Base-by-base conservation (phyloP, 2,888 invertebrate genomes). In the Mechanitis messenoides region DNA sequence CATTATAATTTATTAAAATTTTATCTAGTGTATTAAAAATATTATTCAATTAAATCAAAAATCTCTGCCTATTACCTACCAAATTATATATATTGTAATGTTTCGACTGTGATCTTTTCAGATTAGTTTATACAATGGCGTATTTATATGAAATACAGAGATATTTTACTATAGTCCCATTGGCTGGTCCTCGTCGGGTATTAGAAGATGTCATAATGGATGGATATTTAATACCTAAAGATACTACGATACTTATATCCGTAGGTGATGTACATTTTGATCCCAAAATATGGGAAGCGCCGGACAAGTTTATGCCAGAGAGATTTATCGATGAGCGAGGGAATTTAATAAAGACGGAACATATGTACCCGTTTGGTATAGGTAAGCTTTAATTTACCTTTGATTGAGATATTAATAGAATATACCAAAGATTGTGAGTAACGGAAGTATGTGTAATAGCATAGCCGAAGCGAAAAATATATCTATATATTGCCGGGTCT, bases 361-460 rank as follows among this genome's bases (percentile, higher is more conserved):
- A 91, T 69, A 89, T 92, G 72, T 91, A 92, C 62, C 91, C 92
- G 9, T 95, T 94, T 73, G 94, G 95, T 64, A 82, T 92, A 75
- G 94, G 95, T 94, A 79, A 76, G 80, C 59, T 61, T 56, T 56
- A 45, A 35, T 55, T 58, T 50, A 1, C 9, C 28, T 12, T 47
- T 20, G 31, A 20, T 20, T 20, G 20, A 20, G 20, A 33, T 55
- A 31, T 53, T 5, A 45, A 28, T 45, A 7, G 47, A 28, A 58
- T 33, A 9, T 58, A 35, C 35, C 35, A 35, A 5, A 6, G 35
- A 35, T 35, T 35, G 6, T 35, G 3, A 4, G 3, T 5, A 35
- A 35, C 4, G 3, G 35, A 9, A 42, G 3, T 7, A 42, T 7
- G 3, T 42, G 1, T 7, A 9, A 42, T 42, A 42, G n/a, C 11